Evolutionary conservation across 2,797 vertebrate genomes (phyloP), one percentile per base, ranked within the genome.

Genomic region (Dicrostonyx torquatus): DNA sequence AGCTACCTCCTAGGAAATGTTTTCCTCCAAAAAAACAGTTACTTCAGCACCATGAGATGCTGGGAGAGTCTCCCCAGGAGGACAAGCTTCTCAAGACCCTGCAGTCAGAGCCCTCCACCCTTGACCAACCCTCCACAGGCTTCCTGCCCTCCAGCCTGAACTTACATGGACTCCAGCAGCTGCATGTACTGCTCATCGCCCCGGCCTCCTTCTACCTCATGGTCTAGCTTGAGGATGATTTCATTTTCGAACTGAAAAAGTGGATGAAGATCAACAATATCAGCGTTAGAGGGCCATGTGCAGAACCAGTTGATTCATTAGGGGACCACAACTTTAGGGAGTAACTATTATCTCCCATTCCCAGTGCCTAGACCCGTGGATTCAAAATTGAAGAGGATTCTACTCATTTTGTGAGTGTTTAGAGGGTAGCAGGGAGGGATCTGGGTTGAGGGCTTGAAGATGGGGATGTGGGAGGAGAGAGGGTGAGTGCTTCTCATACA

Each of bases 151-250:
- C 0, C 15, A 53, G 26, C 11, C 14, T 1, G 37, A 18, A 98
- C 98, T 98, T 98, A 99, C 99, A 99, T 99, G 50, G 98, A 98
- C 97, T 99, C 99, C 97, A 99, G 98, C 31, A 99, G 98, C 84
- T 99, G 99, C 99, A 99, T 99, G 97, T 99, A 99, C 96, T 98
- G 98, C 91, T 99, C 99, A 14, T 99, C 99, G 70, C 99, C 99
- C 92, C 99, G 99, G 80, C 99, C 99, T n/a, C 99, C 99, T 98
- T 99, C 99, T 95, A 99, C 99, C 93, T 99, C 99, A 3, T 99
- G 99, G 96, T 99, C 99, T 99, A 99, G 97, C 98, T 99, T 99
- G 97, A 99, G 98, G 98, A 99, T 99, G 5, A 99, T 99, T 98
- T 99, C 99, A 78, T 99, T 99, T 98, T 99, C 99, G 98, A 99